These are phyloP conservation scores for Drosophila paranaensis DNA, from an alignment of 2,888 invertebrate genomes.

Conservation along the genomic window DNA sequence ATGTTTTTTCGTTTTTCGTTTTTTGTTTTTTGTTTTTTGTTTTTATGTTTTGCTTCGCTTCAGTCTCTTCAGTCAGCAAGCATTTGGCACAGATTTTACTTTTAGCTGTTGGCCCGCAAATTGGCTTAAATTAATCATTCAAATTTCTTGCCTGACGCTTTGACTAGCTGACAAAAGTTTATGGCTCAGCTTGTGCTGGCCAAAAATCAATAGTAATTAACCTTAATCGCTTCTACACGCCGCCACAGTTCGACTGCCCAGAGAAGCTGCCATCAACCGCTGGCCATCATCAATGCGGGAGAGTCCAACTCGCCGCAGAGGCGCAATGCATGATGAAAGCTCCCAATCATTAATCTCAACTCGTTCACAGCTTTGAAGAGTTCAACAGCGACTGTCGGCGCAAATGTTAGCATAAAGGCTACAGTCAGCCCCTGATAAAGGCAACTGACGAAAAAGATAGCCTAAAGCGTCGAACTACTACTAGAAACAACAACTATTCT, in stretches of 20 bases:
- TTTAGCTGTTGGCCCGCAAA: constrained; percentile 46
- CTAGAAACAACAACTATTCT: background rate
- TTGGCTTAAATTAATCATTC: constrained; percentile 71
- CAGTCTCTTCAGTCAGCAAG: constrained; percentile 46
- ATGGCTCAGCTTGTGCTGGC: constrained; percentile 32
- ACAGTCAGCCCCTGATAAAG: background rate
- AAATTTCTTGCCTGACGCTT: constrained; percentile 60
- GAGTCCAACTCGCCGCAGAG: constrained; percentile 3
- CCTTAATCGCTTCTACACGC: constrained; percentile 59
- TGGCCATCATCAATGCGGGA: constrained; percentile 24
- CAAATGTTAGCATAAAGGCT: background rate
- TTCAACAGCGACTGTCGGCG: constrained; percentile 1
- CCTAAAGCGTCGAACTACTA: background rate
- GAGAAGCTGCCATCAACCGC: constrained; percentile 36
- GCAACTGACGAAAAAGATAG: background rate
- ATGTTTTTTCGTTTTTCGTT: constrained; percentile 41
- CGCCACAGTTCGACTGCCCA: constrained; percentile 10
- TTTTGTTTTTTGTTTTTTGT: background rate
- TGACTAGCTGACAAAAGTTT: constrained; percentile 57
- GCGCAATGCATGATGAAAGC: constrained; percentile 7
- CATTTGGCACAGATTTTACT: constrained; percentile 65
- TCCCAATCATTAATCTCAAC: constrained; percentile 11
- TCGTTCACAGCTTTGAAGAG: background rate
- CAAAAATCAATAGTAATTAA: constrained; percentile 77
- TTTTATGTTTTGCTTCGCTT: background rate